Percentiles rank a stretch among this genome's conserved stretches.
These are phyloP conservation scores for Xenopus laevis DNA, from an alignment of 2,113 vertebrate genomes.

Conservation along the genomic window DNA sequence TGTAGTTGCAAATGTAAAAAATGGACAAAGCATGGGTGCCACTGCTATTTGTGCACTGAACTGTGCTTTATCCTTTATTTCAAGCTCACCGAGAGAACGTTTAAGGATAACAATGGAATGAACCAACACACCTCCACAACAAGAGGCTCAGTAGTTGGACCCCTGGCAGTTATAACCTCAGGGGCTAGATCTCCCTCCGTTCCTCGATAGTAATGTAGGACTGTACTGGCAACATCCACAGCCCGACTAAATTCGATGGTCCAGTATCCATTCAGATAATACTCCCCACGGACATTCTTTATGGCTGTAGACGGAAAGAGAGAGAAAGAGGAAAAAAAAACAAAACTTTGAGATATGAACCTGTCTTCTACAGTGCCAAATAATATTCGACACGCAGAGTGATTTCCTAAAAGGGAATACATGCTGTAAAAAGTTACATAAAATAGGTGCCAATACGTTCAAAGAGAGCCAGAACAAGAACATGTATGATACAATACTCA, in stretches of 20 bases:
- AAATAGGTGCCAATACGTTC: too few species aligned
- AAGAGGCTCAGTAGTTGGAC: constrained; percentile 89
- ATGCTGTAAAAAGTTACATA: too few species aligned
- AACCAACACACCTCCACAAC: constrained; percentile 78
- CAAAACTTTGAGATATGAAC: background rate
- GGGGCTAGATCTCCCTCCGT: constrained; percentile 76
- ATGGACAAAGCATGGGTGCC: too few species aligned
- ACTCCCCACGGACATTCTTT: constrained; percentile 81
- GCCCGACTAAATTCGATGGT: constrained; percentile 77
- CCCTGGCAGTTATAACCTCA: constrained; percentile 78
- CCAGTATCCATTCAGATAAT: constrained; percentile 95
- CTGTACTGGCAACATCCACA: constrained; percentile 72
- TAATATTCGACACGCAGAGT: background rate
- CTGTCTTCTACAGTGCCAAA: background rate
- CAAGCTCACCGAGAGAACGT: too few species aligned
- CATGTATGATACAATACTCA: too few species aligned
- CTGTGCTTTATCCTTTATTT: too few species aligned
- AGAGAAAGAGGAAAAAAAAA: background rate
- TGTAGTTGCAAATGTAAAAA: too few species aligned
- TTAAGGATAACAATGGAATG: too few species aligned
- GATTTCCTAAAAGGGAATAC: too few species aligned
- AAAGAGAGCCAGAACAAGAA: too few species aligned
- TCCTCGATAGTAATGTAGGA: constrained; percentile 84
- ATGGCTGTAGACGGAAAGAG: constrained; percentile 68
- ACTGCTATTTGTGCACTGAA: too few species aligned